Percentiles rank a stretch among this genome's conserved stretches.
phyloP scores from a whole-genome alignment of 2,888 invertebrate genomes.

The Volucella inanis region DNA sequence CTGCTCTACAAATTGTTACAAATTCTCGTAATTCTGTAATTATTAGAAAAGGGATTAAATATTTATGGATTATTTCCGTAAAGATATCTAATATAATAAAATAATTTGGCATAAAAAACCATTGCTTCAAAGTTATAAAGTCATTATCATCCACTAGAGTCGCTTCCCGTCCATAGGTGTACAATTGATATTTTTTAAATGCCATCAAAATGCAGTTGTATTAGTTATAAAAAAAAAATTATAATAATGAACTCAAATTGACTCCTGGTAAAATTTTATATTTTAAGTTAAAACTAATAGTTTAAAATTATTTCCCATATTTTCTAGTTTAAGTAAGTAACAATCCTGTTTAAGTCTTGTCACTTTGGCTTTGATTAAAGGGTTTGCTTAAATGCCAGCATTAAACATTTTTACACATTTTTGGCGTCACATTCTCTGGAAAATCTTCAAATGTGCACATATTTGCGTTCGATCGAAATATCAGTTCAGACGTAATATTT shows the following conservation, averaged over 20 bases:
- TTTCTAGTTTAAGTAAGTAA: slow-evolving; percentile 33
- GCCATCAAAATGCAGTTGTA: too few relatives aligned
- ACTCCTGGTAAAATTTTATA: slow-evolving; percentile 27
- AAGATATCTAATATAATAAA: too few relatives aligned
- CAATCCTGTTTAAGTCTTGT: slow-evolving; percentile 55
- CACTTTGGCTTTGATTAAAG: slow-evolving; percentile 54
- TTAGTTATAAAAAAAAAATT: background rate
- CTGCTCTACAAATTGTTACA: too few relatives aligned
- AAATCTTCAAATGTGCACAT: slow-evolving; percentile 42
- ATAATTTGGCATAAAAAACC: too few relatives aligned
- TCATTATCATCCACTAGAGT: too few relatives aligned
- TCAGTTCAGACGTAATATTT: too few relatives aligned
- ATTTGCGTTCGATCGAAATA: too few relatives aligned
- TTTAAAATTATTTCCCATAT: slow-evolving; percentile 62
- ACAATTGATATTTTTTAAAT: too few relatives aligned
- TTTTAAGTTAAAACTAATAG: background rate
- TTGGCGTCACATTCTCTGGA: slow-evolving; percentile 31
- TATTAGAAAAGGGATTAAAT: too few relatives aligned
- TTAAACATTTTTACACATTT: slow-evolving; percentile 61
- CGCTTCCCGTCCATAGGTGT: background rate
- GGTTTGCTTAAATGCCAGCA: slow-evolving; percentile 33
- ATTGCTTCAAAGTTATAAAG: too few relatives aligned
- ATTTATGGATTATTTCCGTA: too few relatives aligned
- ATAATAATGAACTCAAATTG: slow-evolving; percentile 36
- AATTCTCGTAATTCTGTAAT: too few relatives aligned